A percentile compares a stretch with the other conserved stretches of the same genome.
Conservation (phyloP, 2,888 invertebrate species). For the Geophilus truncorum region DNA sequence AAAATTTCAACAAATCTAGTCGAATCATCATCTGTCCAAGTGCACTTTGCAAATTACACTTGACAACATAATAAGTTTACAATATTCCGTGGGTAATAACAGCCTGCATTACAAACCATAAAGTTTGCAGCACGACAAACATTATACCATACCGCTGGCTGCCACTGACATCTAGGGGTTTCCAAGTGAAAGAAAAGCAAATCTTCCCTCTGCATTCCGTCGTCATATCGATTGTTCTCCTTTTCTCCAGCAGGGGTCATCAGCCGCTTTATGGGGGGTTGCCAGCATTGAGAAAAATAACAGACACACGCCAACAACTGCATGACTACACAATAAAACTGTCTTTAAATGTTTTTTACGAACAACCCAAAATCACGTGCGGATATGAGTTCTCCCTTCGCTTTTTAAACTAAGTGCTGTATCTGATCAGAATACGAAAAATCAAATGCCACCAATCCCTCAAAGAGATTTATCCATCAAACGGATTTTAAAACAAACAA, state of each 20-base stretch:
- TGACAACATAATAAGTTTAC: background rate
- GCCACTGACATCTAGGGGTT: conserved; percentile 2
- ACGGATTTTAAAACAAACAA: background rate
- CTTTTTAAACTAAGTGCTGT: background rate
- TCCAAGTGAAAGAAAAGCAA: background rate
- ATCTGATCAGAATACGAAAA: background rate
- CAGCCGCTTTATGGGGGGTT: conserved; percentile 12
- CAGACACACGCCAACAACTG: conserved; percentile 27
- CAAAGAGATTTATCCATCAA: background rate
- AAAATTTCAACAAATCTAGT: background rate
- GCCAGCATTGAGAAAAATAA: conserved; percentile 16
- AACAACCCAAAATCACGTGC: background rate
- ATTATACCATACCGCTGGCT: background rate
- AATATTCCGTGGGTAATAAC: background rate
- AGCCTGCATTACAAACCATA: background rate
- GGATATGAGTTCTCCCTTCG: background rate
- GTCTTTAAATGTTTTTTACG: conserved; percentile 4
- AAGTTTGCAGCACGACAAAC: background rate
- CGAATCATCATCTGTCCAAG: background rate
- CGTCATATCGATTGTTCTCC: conserved; percentile 18
- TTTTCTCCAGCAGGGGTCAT: conserved; percentile 22
- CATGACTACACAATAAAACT: conserved; percentile 21
- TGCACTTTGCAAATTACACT: background rate
- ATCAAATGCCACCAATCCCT: background rate
- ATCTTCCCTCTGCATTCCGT: background rate